Base-by-base conservation (phyloP, 2,888 invertebrate genomes). In the Cantharis lateralis region DNA sequence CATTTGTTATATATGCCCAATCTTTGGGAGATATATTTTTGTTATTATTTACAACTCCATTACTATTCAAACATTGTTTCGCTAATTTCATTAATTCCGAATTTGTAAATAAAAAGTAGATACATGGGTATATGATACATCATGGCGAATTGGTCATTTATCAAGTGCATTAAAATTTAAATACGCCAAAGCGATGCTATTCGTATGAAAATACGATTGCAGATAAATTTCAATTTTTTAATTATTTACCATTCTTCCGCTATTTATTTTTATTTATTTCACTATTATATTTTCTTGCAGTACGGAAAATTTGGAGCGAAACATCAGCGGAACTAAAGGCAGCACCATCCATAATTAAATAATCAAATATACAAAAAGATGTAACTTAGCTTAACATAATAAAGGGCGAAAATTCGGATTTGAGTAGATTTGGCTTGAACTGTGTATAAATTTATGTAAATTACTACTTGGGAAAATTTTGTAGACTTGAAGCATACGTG, bases 401-500 rank as follows among this genome's bases (percentile, higher is more conserved):
- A 68, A 24, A 68, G 26, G 15, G 10, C 26, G 15, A 18, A 70
- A 62, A 70, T 64, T 70, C 73, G 28, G 48, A 48, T 48, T 48
- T 70, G 18, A 61, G 73, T 20, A 64, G 72, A 70, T 72, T 64
- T 66, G 74, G 77, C 63, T 74, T 77, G 24, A 77, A 77, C 74
- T 70, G 74, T 74, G 69, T 70, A 74, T 70, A 74, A 77, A 77
- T 77, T 77, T 77, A 77, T 77, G 77, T 74, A 77, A 77, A 77
- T 77, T 73, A 63, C 66, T 70, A 74, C 73, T 77, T 77, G 73
- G 73, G 66, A 71, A 77, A 77, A 77, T 77, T 77, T 70, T 77
- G 63, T 48, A 9, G 70, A 74, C 66, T 73, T 69, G 16, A 61
- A 73, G 71, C 74, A 77, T 74, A 74, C 74, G 62, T 71, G 74